These are phyloP conservation scores for Colletes collaris DNA, from an alignment of 2,888 invertebrate species.

Conservation along the genomic window DNA sequence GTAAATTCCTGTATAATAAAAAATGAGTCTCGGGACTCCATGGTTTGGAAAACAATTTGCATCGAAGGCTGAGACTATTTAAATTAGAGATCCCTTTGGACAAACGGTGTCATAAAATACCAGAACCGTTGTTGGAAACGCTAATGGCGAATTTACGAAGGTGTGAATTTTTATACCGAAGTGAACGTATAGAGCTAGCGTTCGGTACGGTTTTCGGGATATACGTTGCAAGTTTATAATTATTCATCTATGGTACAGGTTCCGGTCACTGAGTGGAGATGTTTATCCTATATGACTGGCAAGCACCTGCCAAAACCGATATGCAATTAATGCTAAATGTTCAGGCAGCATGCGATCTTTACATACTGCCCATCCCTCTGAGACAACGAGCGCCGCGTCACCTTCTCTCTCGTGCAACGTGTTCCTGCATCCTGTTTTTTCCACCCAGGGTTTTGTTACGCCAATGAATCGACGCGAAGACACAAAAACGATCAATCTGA, in stretches of 20 bases:
- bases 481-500: neutral
- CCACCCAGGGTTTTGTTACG: neutral
- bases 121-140: no score
- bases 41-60: no score
- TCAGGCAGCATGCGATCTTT: slow-evolving; percentile 76
- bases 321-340: slow-evolving; percentile 79
- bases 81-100: no score
- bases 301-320: slow-evolving; percentile 80
- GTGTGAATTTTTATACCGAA: slow-evolving; percentile 9
- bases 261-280: slow-evolving; percentile 75
- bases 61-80: no score
- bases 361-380: slow-evolving; percentile 51
- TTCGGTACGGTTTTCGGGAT: slow-evolving; percentile 50
- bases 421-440: slow-evolving; percentile 10
- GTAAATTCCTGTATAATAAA: no score
- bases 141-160: no score
- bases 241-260: slow-evolving; percentile 75
- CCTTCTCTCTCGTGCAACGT: slow-evolving; percentile 21
- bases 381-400: slow-evolving; percentile 33
- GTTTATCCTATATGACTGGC: slow-evolving; percentile 75
- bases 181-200: slow-evolving; percentile 26
- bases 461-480: neutral
- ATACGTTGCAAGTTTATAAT: slow-evolving; percentile 68
- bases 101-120: no score
- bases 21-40: no score